Evolutionary conservation across 1,140 invertebrate species (phyloP).

Genomic region (Drosophila virilis): DNA sequence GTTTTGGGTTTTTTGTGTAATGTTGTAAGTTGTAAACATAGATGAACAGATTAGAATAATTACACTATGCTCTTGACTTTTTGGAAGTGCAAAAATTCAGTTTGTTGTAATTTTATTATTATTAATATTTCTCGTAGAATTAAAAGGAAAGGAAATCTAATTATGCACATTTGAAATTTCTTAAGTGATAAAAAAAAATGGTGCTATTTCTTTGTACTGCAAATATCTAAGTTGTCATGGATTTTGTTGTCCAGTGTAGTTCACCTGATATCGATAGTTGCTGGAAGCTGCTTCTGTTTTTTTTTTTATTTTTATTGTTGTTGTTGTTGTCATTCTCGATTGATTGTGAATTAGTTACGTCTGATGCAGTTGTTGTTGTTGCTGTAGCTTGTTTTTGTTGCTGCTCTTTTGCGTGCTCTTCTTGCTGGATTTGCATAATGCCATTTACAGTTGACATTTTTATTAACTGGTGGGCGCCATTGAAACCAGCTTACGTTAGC

Average conservation of each 20-base stretch:
- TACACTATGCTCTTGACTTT: constrained; percentile 14
- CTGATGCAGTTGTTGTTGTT: constrained; percentile 9
- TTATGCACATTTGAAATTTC: too few species aligned
- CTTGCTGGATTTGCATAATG: constrained; percentile 66
- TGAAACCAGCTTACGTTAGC: constrained; percentile 44
- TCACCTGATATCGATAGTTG: constrained; percentile 62
- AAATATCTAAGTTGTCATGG: too few species aligned
- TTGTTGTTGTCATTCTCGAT: constrained; percentile 64
- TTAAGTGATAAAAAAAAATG: too few species aligned
- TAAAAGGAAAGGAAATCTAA: too few species aligned
- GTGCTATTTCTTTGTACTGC: too few species aligned
- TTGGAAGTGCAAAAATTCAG: neutral
- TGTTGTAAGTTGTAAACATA: constrained; percentile 9
- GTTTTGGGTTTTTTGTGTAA: constrained; percentile 1
- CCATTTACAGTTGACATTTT: constrained; percentile 73
- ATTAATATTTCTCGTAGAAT: too few species aligned
- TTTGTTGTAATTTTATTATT: neutral
- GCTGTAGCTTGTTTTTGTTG: constrained; percentile 9
- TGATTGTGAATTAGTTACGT: constrained; percentile 69
- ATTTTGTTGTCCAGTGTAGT: constrained; percentile 47
- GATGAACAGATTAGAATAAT: constrained; percentile 18
- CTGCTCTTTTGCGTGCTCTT: constrained; percentile 39
- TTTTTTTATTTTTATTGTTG: constrained; percentile 9
- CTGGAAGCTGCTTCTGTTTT: constrained; percentile 35
- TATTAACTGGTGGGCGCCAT: constrained; percentile 69